Evolutionary conservation across 2,113 vertebrate genomes (phyloP).

Genomic region (Corapipo altera): DNA sequence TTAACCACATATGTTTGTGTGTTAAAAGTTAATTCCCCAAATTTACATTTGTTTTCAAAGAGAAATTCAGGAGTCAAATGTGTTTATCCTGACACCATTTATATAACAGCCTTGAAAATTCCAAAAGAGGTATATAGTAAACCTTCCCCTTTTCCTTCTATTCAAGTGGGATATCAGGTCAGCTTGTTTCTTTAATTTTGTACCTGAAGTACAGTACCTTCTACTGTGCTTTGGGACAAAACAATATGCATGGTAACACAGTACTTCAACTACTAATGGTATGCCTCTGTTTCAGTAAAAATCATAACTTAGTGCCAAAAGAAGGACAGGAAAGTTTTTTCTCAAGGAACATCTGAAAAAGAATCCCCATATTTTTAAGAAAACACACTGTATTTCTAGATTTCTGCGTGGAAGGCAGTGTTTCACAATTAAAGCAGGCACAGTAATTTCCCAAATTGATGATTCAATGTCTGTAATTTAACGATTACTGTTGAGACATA

Average conservation of each 20-base stretch:
- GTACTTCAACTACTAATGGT: neutral
- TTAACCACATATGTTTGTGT: too few species aligned
- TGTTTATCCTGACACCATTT: neutral
- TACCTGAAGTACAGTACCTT: neutral
- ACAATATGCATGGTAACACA: neutral
- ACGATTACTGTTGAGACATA: neutral
- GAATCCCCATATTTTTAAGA: neutral
- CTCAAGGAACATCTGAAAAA: neutral
- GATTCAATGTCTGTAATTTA: neutral
- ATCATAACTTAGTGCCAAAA: neutral
- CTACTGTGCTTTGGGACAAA: neutral
- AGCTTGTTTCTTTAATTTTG: neutral
- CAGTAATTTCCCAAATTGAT: neutral
- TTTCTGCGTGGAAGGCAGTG: neutral
- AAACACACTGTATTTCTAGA: neutral
- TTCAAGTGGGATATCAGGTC: neutral
- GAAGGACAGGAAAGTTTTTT: neutral
- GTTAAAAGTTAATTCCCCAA: neutral
- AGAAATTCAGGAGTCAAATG: neutral
- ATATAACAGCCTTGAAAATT: neutral
- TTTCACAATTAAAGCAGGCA: neutral
- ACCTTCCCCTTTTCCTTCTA: neutral
- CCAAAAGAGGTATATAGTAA: neutral
- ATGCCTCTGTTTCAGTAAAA: neutral
- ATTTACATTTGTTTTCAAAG: neutral